Evolutionary conservation across 2,888 invertebrate species (phyloP).

Genomic region (Cerceris ruficornis): DNA sequence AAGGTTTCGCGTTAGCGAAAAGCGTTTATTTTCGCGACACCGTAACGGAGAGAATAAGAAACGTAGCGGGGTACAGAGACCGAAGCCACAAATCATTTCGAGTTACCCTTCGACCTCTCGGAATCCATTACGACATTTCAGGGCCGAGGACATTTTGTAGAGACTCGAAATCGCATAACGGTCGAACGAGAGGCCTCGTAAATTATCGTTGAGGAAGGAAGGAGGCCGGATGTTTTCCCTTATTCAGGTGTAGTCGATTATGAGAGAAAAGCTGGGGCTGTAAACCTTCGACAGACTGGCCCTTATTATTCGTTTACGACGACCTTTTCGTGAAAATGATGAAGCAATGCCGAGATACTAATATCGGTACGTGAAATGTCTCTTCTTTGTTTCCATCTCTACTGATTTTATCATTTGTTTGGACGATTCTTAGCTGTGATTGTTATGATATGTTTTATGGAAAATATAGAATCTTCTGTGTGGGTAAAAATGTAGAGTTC

Average conservation of each 20-base stretch:
- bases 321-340: not conserved
- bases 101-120: conserved; percentile 45
- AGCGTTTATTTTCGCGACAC: conserved; percentile 13
- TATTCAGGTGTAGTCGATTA: conserved; percentile 54
- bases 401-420: too few species aligned
- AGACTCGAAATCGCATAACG: conserved; percentile 34
- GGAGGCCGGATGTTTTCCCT: conserved; percentile 38
- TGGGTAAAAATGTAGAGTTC: too few species aligned
- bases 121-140: conserved; percentile 60
- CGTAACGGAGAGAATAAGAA: conserved; percentile 11
- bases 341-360: not conserved
- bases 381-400: too few species aligned
- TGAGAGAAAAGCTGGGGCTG: conserved; percentile 30
- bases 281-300: conserved; percentile 14
- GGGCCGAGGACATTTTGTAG: conserved; percentile 21
- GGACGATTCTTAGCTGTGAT: too few species aligned
- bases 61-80: conserved; percentile 20
- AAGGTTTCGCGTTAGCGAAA: not conserved
- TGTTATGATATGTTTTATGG: too few species aligned
- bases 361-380: not conserved
- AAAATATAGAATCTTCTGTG: too few species aligned
- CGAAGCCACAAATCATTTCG: conserved; percentile 42
- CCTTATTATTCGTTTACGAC: conserved; percentile 3
- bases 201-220: conserved; percentile 30
- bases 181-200: conserved; percentile 26